Conservation (phyloP, 2,888 invertebrate species). For the Diabrotica balteata region DNA sequence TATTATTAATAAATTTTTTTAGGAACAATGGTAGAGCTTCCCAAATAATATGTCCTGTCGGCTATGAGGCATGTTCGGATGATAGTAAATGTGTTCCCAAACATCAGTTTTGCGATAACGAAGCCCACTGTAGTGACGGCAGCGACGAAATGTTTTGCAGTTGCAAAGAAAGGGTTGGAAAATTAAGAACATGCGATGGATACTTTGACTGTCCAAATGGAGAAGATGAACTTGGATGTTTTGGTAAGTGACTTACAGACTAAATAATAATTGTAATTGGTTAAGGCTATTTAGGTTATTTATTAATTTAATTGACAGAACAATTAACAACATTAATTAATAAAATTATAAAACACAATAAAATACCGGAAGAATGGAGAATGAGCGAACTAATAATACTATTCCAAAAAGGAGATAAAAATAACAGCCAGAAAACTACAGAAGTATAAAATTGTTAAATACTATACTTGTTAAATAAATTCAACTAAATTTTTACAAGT, state of each 20-base stretch:
- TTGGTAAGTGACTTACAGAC: slow-evolving; percentile 63
- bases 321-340: too few species aligned
- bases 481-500: too few species aligned
- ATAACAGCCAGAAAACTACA: too few species aligned
- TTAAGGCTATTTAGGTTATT: too few species aligned
- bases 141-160: slow-evolving; percentile 80
- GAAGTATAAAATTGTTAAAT: too few species aligned
- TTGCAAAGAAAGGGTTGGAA: slow-evolving; percentile 74
- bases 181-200: slow-evolving; percentile 77
- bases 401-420: too few species aligned
- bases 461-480: too few species aligned
- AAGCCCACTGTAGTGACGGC: slow-evolving; percentile 76
- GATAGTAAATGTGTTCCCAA: slow-evolving; percentile 64
- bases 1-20: slow-evolving; percentile 6
- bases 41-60: slow-evolving; percentile 49
- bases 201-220: slow-evolving; percentile 83
- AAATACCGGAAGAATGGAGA: too few species aligned
- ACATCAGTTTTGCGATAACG: slow-evolving; percentile 74
- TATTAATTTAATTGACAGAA: too few species aligned
- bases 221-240: slow-evolving; percentile 82
- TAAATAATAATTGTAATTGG: too few species aligned
- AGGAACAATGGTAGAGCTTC: slow-evolving; percentile 48
- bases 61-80: slow-evolving; percentile 54
- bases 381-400: too few species aligned
- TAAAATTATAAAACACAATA: too few species aligned